Evolutionary conservation across 2,888 invertebrate species (phyloP).

Genomic region (Laothoe populi): DNA sequence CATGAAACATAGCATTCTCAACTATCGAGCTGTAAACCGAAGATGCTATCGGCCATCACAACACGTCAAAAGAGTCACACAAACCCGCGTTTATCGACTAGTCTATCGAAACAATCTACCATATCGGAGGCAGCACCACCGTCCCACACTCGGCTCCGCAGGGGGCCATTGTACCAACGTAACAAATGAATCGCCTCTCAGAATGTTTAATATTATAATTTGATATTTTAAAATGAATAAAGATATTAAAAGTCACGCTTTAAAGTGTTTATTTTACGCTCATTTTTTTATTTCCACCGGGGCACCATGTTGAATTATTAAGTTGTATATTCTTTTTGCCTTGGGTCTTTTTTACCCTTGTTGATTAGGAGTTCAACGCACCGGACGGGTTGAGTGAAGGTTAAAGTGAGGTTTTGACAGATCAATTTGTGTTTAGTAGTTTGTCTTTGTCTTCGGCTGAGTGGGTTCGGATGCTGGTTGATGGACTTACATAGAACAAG

Average conservation of each 20-base stretch:
- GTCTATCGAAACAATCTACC: constrained; percentile 44
- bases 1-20: not conserved
- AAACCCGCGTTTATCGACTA: constrained; percentile 45
- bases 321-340: constrained; percentile 45
- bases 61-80: constrained; percentile 37
- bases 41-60: constrained; percentile 17
- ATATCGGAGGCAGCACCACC: constrained; percentile 44
- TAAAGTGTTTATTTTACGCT: constrained; percentile 80
- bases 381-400: constrained; percentile 29
- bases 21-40: constrained; percentile 8
- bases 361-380: constrained; percentile 45
- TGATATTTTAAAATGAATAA: constrained; percentile 83
- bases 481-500: constrained; percentile 16
- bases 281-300: constrained; percentile 45
- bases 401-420: constrained; percentile 26
- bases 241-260: constrained; percentile 83
- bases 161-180: constrained; percentile 72
- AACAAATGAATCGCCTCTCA: constrained; percentile 75
- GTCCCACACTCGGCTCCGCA: constrained; percentile 51
- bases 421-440: constrained; percentile 26
- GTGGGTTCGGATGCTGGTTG: not conserved
- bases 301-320: constrained; percentile 66
- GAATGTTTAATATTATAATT: constrained; percentile 83
- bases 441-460: constrained; percentile 13
- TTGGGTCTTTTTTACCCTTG: constrained; percentile 48